Base-by-base conservation (phyloP, 2,797 vertebrate genomes). In the Spinus pinus region DNA sequence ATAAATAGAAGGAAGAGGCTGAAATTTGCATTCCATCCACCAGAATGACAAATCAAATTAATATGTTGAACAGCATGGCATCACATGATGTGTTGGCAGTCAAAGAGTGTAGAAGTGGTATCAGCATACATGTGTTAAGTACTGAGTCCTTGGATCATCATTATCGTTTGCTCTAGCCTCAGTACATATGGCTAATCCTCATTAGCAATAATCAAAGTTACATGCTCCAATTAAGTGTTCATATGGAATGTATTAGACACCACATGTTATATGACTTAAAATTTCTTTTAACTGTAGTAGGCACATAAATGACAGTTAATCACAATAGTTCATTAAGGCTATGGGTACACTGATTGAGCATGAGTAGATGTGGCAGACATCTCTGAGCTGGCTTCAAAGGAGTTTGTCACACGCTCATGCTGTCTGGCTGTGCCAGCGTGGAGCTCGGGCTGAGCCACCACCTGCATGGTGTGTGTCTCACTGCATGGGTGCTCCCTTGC, bases 131-230 rank as follows among this genome's bases (percentile, higher is more conserved):
- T 74, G 70, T 95, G 94, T 89, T 93, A 74, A 65, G 39, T 85
- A 79, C 94, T 83, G 78, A 95, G 60, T 24, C 70, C 62, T 90
- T 95, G 92, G 84, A 95, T 94, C 88, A 75, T 77, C 35, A 49
- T 95, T 94, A 61, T 50, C 50, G 39, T 82, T 92, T 90, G 54
- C 77, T 84, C 25, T 70, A 94, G 81, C 79, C 41, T 81, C 80
- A 46, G 64, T 90, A 79, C 88, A 93, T 85, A 95, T 95, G 95
- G 93, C 49, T 81, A 94, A 85, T 96, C 96, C 92, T 95, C 93
- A 93, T 94, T 95, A 97, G 39, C 86, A 94, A 70, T 96, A 94
- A 96, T 96, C 94, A 91, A 83, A 96, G 88, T 86, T 96, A 96
- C 49, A 93, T 89, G 93, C 58, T 95, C 67, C 70, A 95, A 94